A percentile compares a stretch with the other conserved stretches of the same genome.
Evolutionary conservation across 2,888 invertebrate genomes (phyloP).

Genomic region (Noctua janthe): DNA sequence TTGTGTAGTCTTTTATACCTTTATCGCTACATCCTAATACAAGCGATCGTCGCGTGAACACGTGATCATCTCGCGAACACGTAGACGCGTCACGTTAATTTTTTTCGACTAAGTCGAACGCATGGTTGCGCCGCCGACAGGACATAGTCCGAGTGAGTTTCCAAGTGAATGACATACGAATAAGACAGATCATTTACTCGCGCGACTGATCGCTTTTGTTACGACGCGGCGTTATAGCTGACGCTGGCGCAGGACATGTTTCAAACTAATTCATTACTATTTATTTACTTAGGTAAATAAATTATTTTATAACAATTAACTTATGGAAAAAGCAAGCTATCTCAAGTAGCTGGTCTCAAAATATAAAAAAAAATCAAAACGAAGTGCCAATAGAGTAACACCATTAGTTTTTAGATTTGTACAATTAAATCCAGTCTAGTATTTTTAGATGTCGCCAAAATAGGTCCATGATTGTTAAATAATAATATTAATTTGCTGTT

Average conservation of each 20-base stretch:
- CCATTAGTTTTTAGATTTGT: constrained; percentile 73
- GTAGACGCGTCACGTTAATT: background rate
- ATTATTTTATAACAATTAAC: constrained; percentile 29
- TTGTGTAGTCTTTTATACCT: background rate
- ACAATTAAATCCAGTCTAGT: constrained; percentile 38
- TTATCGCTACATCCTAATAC: background rate
- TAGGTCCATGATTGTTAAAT: constrained; percentile 39
- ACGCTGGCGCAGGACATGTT: background rate
- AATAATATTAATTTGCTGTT: constrained; percentile 34
- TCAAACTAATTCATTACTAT: constrained; percentile 4
- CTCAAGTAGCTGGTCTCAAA: constrained; percentile 24
- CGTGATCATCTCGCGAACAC: background rate
- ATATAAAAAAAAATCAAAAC: constrained; percentile 58
- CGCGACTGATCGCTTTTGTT: background rate
- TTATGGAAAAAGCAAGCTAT: background rate
- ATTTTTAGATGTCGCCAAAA: constrained; percentile 54
- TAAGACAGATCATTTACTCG: background rate
- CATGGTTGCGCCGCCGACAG: background rate
- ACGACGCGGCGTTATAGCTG: background rate
- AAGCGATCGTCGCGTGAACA: background rate
- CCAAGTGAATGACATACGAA: background rate
- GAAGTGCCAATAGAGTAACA: constrained; percentile 86
- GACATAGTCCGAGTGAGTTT: background rate
- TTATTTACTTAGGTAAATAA: background rate
- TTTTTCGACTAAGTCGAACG: background rate